These are phyloP conservation scores for Myotis davidii DNA, from an alignment of 2,113 vertebrate species.

Conservation along the genomic window DNA sequence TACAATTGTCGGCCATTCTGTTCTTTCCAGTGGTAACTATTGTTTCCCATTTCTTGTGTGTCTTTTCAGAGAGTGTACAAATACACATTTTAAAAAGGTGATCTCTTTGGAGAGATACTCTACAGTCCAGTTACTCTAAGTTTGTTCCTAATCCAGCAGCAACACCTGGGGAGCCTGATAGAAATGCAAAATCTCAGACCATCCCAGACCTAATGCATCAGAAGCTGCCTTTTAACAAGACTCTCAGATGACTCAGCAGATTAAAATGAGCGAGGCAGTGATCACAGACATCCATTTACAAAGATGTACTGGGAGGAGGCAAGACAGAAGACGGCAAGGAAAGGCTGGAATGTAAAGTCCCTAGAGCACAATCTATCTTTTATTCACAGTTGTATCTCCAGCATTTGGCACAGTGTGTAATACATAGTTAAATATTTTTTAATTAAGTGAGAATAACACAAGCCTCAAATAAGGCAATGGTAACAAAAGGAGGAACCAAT, in stretches of 20 bases:
- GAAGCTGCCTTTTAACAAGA: not conserved
- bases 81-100: conserved; percentile 16
- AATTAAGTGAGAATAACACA: conserved; percentile 37
- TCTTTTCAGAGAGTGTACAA: conserved; percentile 23
- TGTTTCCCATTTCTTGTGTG: not conserved
- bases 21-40: not conserved
- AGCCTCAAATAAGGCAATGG: not conserved
- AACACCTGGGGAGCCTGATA: not conserved
- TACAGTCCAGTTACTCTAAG: not conserved
- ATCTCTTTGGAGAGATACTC: not conserved
- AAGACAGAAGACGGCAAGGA: not conserved
- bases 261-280: not conserved
- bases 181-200: not conserved
- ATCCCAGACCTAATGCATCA: not conserved
- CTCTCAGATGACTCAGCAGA: not conserved
- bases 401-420: not conserved
- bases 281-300: not conserved
- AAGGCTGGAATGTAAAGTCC: not conserved
- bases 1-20: not conserved
- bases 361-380: not conserved
- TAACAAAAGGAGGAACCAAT: not conserved
- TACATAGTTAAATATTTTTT: conserved; percentile 21
- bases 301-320: not conserved
- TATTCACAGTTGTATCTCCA: not conserved
- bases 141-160: not conserved